Evolutionary conservation across 1,140 invertebrate species (phyloP), one percentile per base, ranked within the genome.

Genomic region (Eriosoma lanigerum): DNA sequence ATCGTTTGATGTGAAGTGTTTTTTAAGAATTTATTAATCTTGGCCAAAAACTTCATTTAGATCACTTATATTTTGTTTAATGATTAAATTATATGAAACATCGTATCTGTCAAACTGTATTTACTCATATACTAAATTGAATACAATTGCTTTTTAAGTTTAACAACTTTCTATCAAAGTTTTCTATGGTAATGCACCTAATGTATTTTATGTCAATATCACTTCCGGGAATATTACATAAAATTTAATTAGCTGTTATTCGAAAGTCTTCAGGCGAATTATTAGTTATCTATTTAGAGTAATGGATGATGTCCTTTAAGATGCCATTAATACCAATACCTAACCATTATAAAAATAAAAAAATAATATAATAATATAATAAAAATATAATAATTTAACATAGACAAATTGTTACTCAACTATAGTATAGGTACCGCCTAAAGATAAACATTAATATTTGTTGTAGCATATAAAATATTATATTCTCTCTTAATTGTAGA

Each of bases 401-500:
- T 56, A 73, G 70, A 76, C 38, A 58, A 76, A 46, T 56, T 38
- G 72, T 76, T 60, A 15, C n/a, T 29, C 6, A 56, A 75, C 32
- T 44, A 38, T 38, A 38, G 8, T 38, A 8, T 38, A 4, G 8
- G 8, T 38, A 38, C 19, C 26, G 54, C 73, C 29, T n/a, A 32
- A 58, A 58, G 54, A 54, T 24, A 32, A 32, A 44, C 52, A 6
- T n/a, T 54, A 29, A 56, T 56, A 13, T 46, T 46, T 24, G 32
- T 44, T 38, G n/a, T 58, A 24, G 44, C 72, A 38, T 56, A 32
- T 38, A 29, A n/a, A n/a, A n/a, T n/a, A n/a, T n/a, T n/a, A 44
- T 76, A 17, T 76, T 76, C 73, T 58, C 29, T n/a, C n/a, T n/a
- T 44, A 76, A 76, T 76, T 76, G 54, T 17, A 44, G n/a, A 60